Conservation (phyloP, 2,888 invertebrate genomes). For the Oligia fasciuncula region DNA sequence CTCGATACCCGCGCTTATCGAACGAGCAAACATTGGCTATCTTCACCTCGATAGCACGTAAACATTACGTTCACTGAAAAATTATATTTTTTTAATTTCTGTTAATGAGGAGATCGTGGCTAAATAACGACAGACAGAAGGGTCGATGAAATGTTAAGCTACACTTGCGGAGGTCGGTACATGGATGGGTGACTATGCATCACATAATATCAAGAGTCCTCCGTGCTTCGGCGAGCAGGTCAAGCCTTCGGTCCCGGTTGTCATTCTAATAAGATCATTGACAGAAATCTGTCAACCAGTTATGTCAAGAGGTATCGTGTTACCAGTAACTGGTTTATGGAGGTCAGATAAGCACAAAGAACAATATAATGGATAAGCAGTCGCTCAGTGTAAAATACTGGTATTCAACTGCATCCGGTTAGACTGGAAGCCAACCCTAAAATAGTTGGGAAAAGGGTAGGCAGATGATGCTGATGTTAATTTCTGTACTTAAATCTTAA, state of each 20-base stretch:
- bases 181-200: background rate
- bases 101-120: background rate
- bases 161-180: background rate
- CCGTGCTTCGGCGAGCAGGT: background rate
- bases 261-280: background rate
- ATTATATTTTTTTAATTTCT: background rate
- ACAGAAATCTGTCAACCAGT: background rate
- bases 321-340: background rate
- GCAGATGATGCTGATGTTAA: background rate
- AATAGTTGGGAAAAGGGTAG: background rate
- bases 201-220: background rate
- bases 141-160: background rate
- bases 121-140: background rate
- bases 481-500: background rate
- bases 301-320: background rate
- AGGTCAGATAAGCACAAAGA: background rate
- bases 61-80: conserved; percentile 23
- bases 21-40: conserved; percentile 75
- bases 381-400: background rate
- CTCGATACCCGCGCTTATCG: conserved; percentile 81
- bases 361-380: no score
- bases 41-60: conserved; percentile 66
- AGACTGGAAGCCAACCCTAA: background rate
- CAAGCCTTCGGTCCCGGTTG: no score
- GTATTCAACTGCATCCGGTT: background rate